Evolutionary conservation across 1,140 invertebrate genomes (phyloP).

Genomic region (Ladona fulva): DNA sequence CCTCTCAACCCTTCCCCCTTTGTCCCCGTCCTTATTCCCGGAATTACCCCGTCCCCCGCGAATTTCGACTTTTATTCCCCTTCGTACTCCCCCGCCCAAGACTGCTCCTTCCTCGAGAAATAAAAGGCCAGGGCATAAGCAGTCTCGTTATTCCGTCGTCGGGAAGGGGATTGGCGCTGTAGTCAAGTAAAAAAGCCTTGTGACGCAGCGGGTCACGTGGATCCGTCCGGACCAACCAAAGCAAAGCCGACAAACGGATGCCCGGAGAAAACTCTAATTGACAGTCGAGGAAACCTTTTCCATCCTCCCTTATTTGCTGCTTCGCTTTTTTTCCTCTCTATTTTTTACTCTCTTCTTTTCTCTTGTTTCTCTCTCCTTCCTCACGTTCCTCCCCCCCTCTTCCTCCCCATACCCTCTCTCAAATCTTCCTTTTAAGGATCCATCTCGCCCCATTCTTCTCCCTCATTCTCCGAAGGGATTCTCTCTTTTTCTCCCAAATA

Average conservation of each 20-base stretch:
- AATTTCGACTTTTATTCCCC: neutral
- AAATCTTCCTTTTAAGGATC: neutral
- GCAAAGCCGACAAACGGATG: neutral
- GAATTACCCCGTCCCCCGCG: too few relatives aligned
- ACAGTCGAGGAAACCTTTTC: constrained; percentile 4
- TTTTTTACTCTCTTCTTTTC: neutral
- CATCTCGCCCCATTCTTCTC: neutral
- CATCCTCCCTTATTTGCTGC: neutral
- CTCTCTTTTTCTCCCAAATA: neutral
- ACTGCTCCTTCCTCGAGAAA: neutral
- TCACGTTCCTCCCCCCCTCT: neutral
- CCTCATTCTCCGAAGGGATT: neutral
- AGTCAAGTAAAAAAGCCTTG: neutral
- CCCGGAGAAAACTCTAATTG: neutral
- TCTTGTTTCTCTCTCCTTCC: neutral
- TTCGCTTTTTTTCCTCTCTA: neutral
- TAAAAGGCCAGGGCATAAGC: neutral
- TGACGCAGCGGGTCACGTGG: neutral
- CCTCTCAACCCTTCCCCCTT: neutral
- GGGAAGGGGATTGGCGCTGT: neutral
- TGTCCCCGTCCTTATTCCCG: neutral
- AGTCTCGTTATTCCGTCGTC: neutral
- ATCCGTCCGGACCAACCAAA: neutral
- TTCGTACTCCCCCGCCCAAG: neutral
- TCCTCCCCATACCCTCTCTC: neutral